Base-by-base conservation (phyloP, 2,888 invertebrate species). In the Lumbricus terrestris region DNA sequence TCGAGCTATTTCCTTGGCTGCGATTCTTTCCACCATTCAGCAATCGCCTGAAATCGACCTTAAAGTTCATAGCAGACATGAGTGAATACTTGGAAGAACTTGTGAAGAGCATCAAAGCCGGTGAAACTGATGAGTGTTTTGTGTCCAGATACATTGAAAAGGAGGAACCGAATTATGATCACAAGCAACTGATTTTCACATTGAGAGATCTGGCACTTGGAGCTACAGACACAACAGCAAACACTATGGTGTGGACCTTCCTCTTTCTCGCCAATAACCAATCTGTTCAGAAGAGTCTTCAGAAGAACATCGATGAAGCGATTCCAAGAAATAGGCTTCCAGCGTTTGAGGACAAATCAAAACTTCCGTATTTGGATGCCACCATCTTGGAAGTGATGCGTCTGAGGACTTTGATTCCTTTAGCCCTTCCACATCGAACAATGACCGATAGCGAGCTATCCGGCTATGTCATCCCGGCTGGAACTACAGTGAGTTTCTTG, bases 371-470 rank as follows among this genome's bases (percentile, higher is more conserved):
- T 42, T 16, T 88, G 11, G 90, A 90, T 15, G 90, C 90, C 29
- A 88, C 47, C 34, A 38, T 90, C 20, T 42, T 90, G 38, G 90
- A 90, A 29, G 90, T 90, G 33, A 83, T 90, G 90, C 38, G 90
- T 37, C 2, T 42, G 2, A 83, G n/a, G 35, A 40, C 90, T 33
- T n/a, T 90, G 85, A 40, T 88, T 34, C 90, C 90, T 16, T 33
- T 90, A 38, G 90, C 90, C n/a, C 11, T 90, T n/a, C 90, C 90
- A 20, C 90, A 90, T 85, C n/a, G 20, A 34, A 90, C 90, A n/a
- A 23, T 88, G 1, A 88, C 20, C 38, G 88, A 88, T 18, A 38
- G n/a, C 35, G 38, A 88, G 20, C n/a, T 88, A 16, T 40, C 6
- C 3, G 88, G 88, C 16, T 88, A 4, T n/a, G 29, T 34, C 38